Percentiles rank a stretch among this genome's conserved stretches.
These are phyloP conservation scores for Leptinotarsa haldemani DNA, from an alignment of 2,888 invertebrate genomes.

Conservation along the genomic window DNA sequence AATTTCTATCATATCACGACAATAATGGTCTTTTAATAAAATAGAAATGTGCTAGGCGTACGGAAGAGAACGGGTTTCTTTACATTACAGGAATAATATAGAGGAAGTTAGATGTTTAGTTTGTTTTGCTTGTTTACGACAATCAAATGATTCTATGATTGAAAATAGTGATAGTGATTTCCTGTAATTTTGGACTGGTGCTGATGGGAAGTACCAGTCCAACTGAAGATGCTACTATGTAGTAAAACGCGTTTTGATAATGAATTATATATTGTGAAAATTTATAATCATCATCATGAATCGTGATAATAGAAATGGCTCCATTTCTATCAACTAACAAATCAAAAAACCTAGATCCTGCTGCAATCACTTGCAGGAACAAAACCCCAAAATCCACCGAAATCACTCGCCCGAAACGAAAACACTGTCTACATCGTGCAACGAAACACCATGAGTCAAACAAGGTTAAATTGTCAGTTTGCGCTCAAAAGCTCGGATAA, in stretches of 20 bases:
- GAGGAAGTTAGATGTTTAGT: not conserved
- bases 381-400: not conserved
- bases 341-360: no score
- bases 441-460: slow-evolving; percentile 14
- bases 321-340: no score
- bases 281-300: no score
- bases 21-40: slow-evolving; percentile 38
- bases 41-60: slow-evolving; percentile 26
- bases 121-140: no score
- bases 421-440: not conserved
- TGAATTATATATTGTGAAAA: no score
- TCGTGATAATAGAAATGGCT: no score
- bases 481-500: slow-evolving; percentile 35
- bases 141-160: no score
- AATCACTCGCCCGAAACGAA: not conserved
- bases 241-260: no score
- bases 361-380: not conserved
- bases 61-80: not conserved
- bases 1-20: slow-evolving; percentile 36
- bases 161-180: no score
- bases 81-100: not conserved
- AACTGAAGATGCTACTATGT: no score
- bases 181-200: no score
- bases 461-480: slow-evolving; percentile 41
- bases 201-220: no score